Conservation (phyloP, 2,797 vertebrate genomes). For the Rousettus madagascariensis region DNA sequence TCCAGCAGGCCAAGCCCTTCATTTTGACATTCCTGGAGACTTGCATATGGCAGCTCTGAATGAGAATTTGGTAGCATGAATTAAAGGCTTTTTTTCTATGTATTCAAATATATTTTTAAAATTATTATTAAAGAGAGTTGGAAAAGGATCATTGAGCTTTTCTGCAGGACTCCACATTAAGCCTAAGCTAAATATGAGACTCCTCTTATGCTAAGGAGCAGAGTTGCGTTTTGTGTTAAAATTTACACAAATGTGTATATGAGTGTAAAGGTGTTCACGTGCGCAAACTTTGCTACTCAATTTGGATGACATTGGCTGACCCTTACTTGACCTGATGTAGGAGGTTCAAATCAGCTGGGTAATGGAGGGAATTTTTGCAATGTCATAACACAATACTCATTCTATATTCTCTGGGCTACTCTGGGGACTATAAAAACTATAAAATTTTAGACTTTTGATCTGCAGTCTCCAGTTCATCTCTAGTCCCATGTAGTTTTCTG, state of each 20-base stretch:
- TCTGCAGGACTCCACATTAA: not conserved
- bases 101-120: not conserved
- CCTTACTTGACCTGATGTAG: not conserved
- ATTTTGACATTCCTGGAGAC: not conserved
- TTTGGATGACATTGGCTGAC: not conserved
- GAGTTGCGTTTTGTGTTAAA: not conserved
- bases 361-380: slow-evolving; percentile 11
- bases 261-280: not conserved
- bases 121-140: not conserved
- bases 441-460: slow-evolving; percentile 39
- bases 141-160: not conserved
- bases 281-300: not conserved
- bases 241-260: not conserved
- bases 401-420: not conserved
- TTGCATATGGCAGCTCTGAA: not conserved
- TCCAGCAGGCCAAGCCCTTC: not conserved
- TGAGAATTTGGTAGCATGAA: not conserved
- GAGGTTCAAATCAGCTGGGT: slow-evolving; percentile 16
- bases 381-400: slow-evolving; percentile 8
- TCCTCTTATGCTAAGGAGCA: not conserved
- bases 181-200: not conserved
- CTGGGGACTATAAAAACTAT: not conserved
- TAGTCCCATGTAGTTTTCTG: not conserved
- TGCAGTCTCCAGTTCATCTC: not conserved
- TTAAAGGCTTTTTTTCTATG: not conserved